These are phyloP conservation scores for Tetramorium parvispinum DNA, from an alignment of 1,140 invertebrate species.

Conservation along the genomic window DNA sequence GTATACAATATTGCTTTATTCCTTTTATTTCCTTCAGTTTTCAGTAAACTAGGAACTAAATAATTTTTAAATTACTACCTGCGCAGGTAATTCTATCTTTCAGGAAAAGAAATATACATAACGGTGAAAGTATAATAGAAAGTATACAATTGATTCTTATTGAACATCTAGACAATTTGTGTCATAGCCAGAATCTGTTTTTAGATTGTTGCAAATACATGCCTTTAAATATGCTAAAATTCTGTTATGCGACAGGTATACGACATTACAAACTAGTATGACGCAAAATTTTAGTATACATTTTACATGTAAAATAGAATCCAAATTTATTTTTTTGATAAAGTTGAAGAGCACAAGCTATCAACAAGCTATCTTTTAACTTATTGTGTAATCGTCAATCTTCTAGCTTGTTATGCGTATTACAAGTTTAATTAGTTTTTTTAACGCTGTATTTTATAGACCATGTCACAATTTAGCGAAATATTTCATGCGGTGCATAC, in stretches of 20 bases:
- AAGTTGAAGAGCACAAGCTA: neutral
- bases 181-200: neutral
- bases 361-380: neutral
- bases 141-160: neutral
- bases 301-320: neutral
- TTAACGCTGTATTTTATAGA: neutral
- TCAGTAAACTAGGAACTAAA: neutral
- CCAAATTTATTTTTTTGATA: neutral
- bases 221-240: neutral
- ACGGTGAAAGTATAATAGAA: neutral
- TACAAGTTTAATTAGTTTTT: neutral
- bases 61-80: neutral
- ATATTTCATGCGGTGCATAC: neutral
- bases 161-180: neutral
- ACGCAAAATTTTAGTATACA: neutral
- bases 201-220: neutral
- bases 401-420: neutral
- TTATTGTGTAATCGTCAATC: neutral
- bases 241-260: neutral
- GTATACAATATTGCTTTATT: neutral
- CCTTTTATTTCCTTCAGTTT: neutral
- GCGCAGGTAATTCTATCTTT: neutral
- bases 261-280: neutral
- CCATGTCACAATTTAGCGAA: neutral
- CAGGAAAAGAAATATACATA: neutral